Base-by-base conservation (phyloP, 1,140 invertebrate species). In the Drosophila punjabiensis region DNA sequence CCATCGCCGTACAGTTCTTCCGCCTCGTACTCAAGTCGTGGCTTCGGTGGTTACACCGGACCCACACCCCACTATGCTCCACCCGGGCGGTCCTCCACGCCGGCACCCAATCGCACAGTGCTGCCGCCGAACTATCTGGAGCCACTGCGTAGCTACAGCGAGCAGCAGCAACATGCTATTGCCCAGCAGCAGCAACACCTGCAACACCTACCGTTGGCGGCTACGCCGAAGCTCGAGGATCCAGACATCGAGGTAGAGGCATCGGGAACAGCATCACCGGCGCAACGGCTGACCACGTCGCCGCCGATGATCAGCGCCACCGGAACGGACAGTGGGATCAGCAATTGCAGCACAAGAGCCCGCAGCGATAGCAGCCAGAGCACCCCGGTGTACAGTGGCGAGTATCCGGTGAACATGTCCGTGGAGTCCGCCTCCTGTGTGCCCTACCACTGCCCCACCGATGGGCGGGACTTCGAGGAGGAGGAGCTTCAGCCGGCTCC, bases 281-380 rank as follows among this genome's bases (percentile, higher is more conserved):
- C 71, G 2, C 86, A 90, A 11, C 61, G 87, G 1, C 30, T 90
- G 18, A 86, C 88, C 43, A 90, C 87, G 6, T 92, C 90, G 32
- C 90, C 90, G 20, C 90, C 90, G 3, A 43, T 92, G 65, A 92
- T 91, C 48, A 92, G 90, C 53, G 90, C 90, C 76, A 92, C 91
- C 5, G 91, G 91, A 39, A 92, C 91, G 9, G 91, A 92, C 58
- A 92, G 91, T 47, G 91, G 91, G 56, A 91, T 92, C 67, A 92
- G 91, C 71, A 89, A 83, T 18, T 89, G 89, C 76, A 92, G 91
- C 73, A 91, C 88, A 0, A 68, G 82, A 1, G 90, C 82, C 7
- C 58, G 90, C 13, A 92, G 89, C 58, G 89, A 92, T 55, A 92
- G 90, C 68, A 92, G 86, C 43, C 90, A 92, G 47, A 92, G 90